Evolutionary conservation across 2,888 invertebrate species (phyloP).

Genomic region (Epirrita christyi): DNA sequence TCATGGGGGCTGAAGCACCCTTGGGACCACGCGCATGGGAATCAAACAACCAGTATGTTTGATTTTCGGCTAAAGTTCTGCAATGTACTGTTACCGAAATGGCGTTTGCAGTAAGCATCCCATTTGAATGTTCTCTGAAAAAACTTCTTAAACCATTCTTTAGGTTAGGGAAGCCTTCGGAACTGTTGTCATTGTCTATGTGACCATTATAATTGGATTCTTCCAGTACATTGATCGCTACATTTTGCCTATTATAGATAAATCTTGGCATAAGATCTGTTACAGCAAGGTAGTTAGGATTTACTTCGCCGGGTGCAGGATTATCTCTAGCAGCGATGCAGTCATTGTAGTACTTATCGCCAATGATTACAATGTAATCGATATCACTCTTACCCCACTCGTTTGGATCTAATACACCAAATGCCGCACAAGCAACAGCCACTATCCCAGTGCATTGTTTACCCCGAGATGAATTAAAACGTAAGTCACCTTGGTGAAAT

Average conservation of each 20-base stretch:
- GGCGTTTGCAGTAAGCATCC: conserved; percentile 22
- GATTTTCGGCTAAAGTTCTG: conserved; percentile 8
- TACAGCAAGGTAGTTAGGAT: conserved; percentile 18
- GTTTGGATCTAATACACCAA: conserved; percentile 12
- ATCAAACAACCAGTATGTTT: conserved; percentile 21
- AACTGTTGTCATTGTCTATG: conserved; percentile 11
- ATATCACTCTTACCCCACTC: conserved; percentile 22
- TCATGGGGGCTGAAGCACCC: conserved; percentile 19
- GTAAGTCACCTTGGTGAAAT: conserved; percentile 32
- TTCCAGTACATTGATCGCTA: conserved; percentile 10
- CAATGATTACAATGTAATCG: conserved; percentile 22
- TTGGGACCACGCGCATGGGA: conserved; percentile 32
- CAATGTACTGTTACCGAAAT: conserved; percentile 18
- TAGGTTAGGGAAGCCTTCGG: conserved; percentile 24
- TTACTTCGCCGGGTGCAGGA: conserved; percentile 13
- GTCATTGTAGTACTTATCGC: conserved; percentile 19
- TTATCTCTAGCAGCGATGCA: conserved; percentile 15
- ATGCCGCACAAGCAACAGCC: conserved; percentile 31
- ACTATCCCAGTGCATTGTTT: conserved; percentile 37
- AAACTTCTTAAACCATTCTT: conserved; percentile 24
- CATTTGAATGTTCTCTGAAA: conserved; percentile 18
- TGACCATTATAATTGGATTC: conserved; percentile 21
- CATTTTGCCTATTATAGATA: conserved; percentile 21
- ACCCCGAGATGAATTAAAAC: conserved; percentile 32
- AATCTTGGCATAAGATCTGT: conserved; percentile 16